Evolutionary conservation across 2,888 invertebrate species (phyloP).

Genomic region (Campoplex capitator): DNA sequence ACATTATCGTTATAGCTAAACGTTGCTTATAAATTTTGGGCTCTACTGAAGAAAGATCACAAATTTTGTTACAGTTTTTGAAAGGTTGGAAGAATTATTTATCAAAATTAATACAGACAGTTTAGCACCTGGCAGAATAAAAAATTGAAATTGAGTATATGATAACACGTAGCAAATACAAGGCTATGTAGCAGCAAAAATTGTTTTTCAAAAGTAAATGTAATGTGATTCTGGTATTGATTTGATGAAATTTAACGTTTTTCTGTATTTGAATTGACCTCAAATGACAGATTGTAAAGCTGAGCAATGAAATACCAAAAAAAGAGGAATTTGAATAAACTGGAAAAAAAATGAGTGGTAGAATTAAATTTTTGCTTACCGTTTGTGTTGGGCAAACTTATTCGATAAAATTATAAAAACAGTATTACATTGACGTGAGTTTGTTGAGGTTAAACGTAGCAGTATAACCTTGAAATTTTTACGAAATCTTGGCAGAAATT

Average conservation of each 20-base stretch:
- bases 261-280: background rate
- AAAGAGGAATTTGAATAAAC: background rate
- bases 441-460: background rate
- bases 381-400: background rate
- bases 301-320: background rate
- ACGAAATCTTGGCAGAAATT: background rate
- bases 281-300: background rate
- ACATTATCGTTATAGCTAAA: background rate
- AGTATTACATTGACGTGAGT: background rate
- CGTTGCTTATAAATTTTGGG: background rate
- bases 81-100: no score
- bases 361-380: background rate
- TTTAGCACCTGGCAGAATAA: no score
- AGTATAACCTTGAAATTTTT: conserved; percentile 8
- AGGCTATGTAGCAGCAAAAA: background rate
- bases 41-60: background rate
- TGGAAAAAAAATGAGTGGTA: background rate
- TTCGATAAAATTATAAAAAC: background rate
- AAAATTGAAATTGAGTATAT: no score
- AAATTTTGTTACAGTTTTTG: background rate
- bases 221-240: background rate
- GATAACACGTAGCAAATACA: background rate
- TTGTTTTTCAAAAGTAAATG: background rate
- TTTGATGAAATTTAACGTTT: background rate
- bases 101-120: no score